These are phyloP conservation scores for Trochalopteron elliotii DNA, from an alignment of 2,113 vertebrate species.

Conservation along the genomic window DNA sequence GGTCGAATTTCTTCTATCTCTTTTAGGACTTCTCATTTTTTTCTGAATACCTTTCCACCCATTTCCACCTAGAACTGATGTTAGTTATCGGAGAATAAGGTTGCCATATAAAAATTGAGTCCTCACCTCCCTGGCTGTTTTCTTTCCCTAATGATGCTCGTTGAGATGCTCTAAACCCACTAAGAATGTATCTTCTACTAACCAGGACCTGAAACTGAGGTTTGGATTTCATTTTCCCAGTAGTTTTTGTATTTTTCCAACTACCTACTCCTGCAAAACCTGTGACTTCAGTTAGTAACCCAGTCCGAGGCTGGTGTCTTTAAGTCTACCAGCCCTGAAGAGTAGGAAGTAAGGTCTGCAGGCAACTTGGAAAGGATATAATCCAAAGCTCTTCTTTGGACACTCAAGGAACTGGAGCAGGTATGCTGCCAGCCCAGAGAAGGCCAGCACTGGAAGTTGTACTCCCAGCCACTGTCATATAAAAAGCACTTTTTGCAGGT, in stretches of 20 bases:
- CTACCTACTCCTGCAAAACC: neutral
- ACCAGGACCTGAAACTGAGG: neutral
- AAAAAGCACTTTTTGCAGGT: neutral
- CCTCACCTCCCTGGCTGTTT: neutral
- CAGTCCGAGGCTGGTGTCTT: neutral
- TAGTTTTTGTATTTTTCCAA: neutral
- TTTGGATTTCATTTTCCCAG: neutral
- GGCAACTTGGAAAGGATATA: neutral
- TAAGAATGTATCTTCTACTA: neutral
- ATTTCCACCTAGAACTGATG: neutral
- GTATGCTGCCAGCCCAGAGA: neutral
- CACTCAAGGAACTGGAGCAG: neutral
- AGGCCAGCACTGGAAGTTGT: neutral
- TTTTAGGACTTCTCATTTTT: neutral
- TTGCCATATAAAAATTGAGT: neutral
- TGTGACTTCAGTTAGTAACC: neutral
- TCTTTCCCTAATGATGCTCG: neutral
- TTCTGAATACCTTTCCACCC: neutral
- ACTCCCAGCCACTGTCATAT: neutral
- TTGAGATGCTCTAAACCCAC: neutral
- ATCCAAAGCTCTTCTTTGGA: neutral
- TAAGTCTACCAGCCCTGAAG: rapidly evolving
- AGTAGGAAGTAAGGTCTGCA: neutral
- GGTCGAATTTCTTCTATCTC: neutral
- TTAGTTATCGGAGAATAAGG: neutral